A percentile compares a stretch with the other conserved stretches of the same genome.
phyloP scores from a whole-genome alignment of 2,113 vertebrate genomes.

The Bagarius yarrelli region DNA sequence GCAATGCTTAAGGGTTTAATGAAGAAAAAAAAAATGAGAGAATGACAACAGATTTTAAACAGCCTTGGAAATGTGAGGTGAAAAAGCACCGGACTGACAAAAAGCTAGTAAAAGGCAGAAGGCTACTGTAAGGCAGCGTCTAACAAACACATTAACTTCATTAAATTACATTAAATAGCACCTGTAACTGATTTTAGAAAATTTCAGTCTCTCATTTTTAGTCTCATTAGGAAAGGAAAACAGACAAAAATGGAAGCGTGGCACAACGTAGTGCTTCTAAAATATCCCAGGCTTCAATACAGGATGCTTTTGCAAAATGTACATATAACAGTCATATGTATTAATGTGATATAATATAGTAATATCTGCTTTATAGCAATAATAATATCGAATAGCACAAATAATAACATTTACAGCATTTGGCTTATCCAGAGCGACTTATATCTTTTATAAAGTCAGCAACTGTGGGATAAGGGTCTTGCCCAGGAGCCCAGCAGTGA shows the following conservation, averaged over 20 bases:
- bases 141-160: background rate
- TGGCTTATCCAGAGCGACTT: no score
- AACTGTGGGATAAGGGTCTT: no score
- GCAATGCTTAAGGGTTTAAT: background rate
- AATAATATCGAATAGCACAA: no score
- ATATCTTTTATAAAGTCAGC: no score
- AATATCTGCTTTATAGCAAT: no score
- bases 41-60: background rate
- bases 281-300: background rate
- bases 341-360: no score
- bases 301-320: background rate
- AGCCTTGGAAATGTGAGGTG: background rate
- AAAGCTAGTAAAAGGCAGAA: background rate
- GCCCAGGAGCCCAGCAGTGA: no score
- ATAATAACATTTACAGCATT: no score
- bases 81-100: background rate
- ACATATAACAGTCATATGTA: no score
- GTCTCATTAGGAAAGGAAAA: background rate
- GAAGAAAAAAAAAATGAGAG: background rate
- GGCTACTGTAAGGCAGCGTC: background rate
- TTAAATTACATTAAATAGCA: background rate
- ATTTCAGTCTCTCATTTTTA: background rate
- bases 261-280: background rate
- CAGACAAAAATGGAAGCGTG: background rate
- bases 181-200: background rate